Evolutionary conservation across 2,888 invertebrate species (phyloP).

Genomic region (Andrena bucephala): DNA sequence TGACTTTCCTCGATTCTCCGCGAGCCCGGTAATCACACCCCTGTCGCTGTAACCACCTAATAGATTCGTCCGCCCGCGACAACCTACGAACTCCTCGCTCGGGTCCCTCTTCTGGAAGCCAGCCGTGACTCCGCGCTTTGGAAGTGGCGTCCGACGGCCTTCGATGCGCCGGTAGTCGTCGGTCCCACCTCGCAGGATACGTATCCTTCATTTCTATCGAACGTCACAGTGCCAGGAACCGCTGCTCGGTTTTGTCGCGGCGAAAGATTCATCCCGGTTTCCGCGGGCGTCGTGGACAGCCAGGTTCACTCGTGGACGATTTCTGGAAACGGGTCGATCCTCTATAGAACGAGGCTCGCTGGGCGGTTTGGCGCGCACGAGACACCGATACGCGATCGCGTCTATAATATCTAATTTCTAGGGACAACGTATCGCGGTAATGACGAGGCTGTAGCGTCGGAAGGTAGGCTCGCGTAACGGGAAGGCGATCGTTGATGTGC

Average conservation of each 20-base stretch:
- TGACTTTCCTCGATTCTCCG: constrained; percentile 57
- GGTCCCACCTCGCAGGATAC: no score
- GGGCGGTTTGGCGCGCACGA: background rate
- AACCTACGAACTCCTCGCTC: background rate
- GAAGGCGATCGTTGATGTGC: constrained; percentile 63
- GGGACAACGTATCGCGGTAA: constrained; percentile 68
- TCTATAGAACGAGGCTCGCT: background rate
- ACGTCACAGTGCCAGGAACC: no score
- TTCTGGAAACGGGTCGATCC: background rate
- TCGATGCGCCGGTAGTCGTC: no score
- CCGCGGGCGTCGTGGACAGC: no score
- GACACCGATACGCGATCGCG: constrained; percentile 58
- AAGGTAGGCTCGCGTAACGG: constrained; percentile 69
- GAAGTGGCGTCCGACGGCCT: background rate
- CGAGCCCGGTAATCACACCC: constrained; percentile 50
- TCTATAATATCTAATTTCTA: constrained; percentile 69
- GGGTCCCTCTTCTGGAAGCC: background rate
- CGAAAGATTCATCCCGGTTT: no score
- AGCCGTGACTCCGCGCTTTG: background rate
- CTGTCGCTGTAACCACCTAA: constrained; percentile 29
- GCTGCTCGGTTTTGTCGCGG: no score
- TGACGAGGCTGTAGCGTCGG: constrained; percentile 60
- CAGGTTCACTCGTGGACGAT: background rate
- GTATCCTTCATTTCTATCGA: no score
- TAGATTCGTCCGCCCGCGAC: constrained; percentile 34